Conservation (phyloP, 2,888 invertebrate genomes). For the Habroteleia sp. region DNA sequence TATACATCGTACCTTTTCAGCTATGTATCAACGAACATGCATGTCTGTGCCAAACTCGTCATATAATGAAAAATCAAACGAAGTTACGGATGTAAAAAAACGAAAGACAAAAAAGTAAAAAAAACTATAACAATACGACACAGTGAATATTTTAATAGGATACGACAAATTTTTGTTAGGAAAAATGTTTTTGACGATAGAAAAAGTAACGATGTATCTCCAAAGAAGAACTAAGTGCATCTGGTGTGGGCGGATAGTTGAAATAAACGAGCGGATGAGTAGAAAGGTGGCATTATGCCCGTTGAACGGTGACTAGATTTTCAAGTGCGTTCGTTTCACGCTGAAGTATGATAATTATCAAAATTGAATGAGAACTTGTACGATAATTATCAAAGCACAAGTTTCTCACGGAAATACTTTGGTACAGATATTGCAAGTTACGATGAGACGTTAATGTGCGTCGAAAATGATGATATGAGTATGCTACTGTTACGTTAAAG, state of each 20-base stretch:
- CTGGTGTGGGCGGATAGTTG: slow-evolving; percentile 21
- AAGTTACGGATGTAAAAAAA: slow-evolving; percentile 24
- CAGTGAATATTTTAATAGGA: slow-evolving; percentile 3
- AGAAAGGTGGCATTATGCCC: slow-evolving; percentile 26
- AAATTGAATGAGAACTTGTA: slow-evolving; percentile 22
- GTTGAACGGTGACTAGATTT: slow-evolving; percentile 49
- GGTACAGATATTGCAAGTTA: not conserved
- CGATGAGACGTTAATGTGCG: slow-evolving; percentile 33
- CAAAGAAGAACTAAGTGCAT: slow-evolving; percentile 33
- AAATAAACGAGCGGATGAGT: slow-evolving; percentile 53
- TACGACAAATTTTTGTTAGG: not conserved
- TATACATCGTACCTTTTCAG: slow-evolving; percentile 50
- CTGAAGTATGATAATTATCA: slow-evolving; percentile 35
- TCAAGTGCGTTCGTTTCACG: slow-evolving; percentile 14
- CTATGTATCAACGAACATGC: slow-evolving; percentile 28
- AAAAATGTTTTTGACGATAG: slow-evolving; percentile 28
- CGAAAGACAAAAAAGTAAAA: slow-evolving; percentile 1
- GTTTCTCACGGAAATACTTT: not conserved
- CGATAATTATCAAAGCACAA: slow-evolving; percentile 22
- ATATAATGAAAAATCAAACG: slow-evolving; percentile 58
- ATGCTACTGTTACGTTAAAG: slow-evolving; percentile 21
- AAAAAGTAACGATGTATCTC: slow-evolving; percentile 46
- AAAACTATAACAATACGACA: slow-evolving; percentile 24
- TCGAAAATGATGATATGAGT: slow-evolving; percentile 26
- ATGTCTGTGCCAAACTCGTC: slow-evolving; percentile 27